phyloP scores from a whole-genome alignment of 37 sponge, comb jelly and placozoan species.

The Halichondria panicea region DNA sequence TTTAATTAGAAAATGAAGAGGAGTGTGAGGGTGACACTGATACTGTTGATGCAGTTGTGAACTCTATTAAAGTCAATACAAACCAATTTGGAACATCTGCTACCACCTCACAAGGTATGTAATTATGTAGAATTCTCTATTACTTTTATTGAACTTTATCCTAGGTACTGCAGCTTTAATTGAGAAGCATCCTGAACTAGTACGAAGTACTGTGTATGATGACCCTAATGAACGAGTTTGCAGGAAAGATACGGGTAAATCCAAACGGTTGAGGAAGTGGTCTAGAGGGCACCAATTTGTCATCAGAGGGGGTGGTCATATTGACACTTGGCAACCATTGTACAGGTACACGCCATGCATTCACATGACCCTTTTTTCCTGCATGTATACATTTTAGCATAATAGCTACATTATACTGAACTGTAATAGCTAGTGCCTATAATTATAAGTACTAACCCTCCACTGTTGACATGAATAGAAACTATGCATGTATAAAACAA shows the following conservation, averaged over 20 bases:
- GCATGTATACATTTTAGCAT: not conserved
- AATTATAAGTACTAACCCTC: not conserved
- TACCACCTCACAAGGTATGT: conserved; percentile 32
- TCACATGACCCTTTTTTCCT: not conserved
- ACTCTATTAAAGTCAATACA: not conserved
- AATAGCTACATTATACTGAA: too few relatives aligned
- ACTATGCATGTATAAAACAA: too few relatives aligned
- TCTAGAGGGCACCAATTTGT: conserved; percentile 37
- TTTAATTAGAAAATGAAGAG: not conserved
- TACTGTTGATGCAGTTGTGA: not conserved
- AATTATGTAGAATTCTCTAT: not conserved
- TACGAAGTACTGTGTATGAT: not conserved
- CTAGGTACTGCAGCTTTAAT: not conserved
- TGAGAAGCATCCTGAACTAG: not conserved
- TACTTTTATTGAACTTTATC: not conserved
- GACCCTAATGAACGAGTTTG: not conserved
- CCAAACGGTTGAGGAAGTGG: conserved; percentile 14
- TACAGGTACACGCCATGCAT: conserved; percentile 14
- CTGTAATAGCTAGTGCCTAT: not conserved
- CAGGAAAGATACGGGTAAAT: conserved; percentile 8
- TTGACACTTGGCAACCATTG: conserved; percentile 30
- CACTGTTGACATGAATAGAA: not conserved
- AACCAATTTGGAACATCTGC: conserved; percentile 9
- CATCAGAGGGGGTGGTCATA: conserved; percentile 28
- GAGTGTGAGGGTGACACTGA: not conserved